Evolutionary conservation across 2,888 invertebrate genomes (phyloP), one percentile per base, ranked within the genome.

Genomic region (Coecobrya sp.): DNA sequence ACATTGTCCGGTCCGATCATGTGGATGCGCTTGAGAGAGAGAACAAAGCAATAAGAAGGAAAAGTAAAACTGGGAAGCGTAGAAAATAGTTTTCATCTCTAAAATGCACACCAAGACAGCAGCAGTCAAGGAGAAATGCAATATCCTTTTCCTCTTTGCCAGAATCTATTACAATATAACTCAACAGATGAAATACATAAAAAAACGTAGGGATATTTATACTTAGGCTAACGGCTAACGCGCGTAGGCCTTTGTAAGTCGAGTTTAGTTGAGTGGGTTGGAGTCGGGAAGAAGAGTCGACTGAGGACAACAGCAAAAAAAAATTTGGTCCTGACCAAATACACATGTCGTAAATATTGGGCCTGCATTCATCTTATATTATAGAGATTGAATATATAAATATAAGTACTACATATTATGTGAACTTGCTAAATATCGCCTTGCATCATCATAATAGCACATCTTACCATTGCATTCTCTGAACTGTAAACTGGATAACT

Each of bases 1-100:
- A 42, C 45, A 76, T 76, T 76, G 76, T 76, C 76, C 76, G 22
- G 25, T 13, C 11, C 7, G 65, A 65, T 65, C 27, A 27, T 59
- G 59, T 59, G 59, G 27, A 65, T 65, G 27, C 27, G 65, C 65
- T 65, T 65, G 27, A 65, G 27, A 65, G 27, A 25, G 11, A 27
- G 27, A 25, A 65, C 25, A n/a, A 59, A 59, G 36, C 36, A 59
- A 59, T 27, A 25, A 2, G 19, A 65, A 27, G 16, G 27, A 27
- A 27, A 65, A 27, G 27, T 0, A 19, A 27, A 65, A 11, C n/a
- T 7, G 19, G 65, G 27, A 65, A 65, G 62, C 3, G 7, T 0
- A 25, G 27, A 5, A 2, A n/a, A 27, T 27, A 25, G 4, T 27
- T 27, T 65, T 19, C 22, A 19, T 8, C 19, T 7, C 16, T 8